Conservation (phyloP, 2,113 vertebrate species). For the Coptodon bakossiorum region DNA sequence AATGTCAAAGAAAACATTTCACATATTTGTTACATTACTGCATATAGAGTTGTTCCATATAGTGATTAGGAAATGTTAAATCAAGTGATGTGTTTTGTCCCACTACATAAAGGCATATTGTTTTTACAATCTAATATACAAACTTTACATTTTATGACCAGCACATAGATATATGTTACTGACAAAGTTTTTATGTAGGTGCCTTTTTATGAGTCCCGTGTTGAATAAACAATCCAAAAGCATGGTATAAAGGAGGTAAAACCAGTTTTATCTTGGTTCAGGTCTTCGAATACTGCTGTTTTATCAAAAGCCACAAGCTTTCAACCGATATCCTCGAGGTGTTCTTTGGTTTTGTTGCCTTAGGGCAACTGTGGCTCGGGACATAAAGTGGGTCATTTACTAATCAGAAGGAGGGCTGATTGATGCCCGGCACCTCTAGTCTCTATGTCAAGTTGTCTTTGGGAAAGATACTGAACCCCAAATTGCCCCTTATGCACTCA, state of each 20-base stretch:
- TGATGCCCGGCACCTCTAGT: background rate
- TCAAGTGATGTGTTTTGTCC: background rate
- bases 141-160: background rate
- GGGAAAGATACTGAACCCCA: background rate
- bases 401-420: background rate
- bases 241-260: background rate
- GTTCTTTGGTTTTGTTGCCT: background rate
- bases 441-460: background rate
- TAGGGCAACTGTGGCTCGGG: rapidly evolving
- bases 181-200: background rate
- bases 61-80: background rate
- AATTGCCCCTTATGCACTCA: background rate
- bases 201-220: rapidly evolving
- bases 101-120: background rate
- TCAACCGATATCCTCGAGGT: background rate
- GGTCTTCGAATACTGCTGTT: rapidly evolving
- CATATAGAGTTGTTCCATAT: background rate
- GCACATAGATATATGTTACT: background rate
- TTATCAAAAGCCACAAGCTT: background rate
- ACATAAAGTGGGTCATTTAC: background rate
- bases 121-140: background rate
- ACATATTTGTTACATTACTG: background rate
- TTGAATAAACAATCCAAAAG: background rate
- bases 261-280: background rate
- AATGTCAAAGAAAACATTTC: background rate